These are phyloP conservation scores for Crambe crambe DNA, from an alignment of 37 sponge, comb jelly and placozoan genomes.

Conservation along the genomic window DNA sequence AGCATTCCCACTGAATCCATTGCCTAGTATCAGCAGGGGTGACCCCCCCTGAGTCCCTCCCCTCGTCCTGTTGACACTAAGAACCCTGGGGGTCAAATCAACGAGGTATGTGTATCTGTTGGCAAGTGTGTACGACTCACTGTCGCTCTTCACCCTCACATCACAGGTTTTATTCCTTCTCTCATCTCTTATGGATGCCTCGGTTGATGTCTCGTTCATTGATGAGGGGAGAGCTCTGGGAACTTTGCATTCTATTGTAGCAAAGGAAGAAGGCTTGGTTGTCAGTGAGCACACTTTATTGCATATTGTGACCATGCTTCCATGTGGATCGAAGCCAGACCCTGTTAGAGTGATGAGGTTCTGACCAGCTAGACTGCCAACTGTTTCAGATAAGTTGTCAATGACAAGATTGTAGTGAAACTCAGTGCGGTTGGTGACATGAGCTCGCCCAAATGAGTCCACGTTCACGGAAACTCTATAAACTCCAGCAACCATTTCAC, in stretches of 20 bases:
- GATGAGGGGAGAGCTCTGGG: neutral
- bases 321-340: slow-evolving; percentile 59
- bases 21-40: neutral
- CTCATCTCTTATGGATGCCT: too few relatives aligned
- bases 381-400: slow-evolving; percentile 13
- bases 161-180: slow-evolving; percentile 21
- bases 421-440: neutral
- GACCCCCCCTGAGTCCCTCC: slow-evolving; percentile 97
- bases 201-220: too few relatives aligned
- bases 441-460: slow-evolving; percentile 31
- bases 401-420: slow-evolving; percentile 50
- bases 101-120: slow-evolving; percentile 55
- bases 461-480: slow-evolving; percentile 38
- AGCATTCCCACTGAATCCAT: slow-evolving; percentile 9
- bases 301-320: slow-evolving; percentile 51
- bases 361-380: slow-evolving; percentile 67
- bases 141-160: slow-evolving; percentile 34
- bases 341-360: slow-evolving; percentile 48
- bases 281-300: slow-evolving; percentile 25
- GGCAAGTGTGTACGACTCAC: neutral
- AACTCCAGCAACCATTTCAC: slow-evolving; percentile 49
- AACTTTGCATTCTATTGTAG: neutral
- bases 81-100: slow-evolving; percentile 65
- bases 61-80: slow-evolving; percentile 43
- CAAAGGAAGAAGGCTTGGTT: slow-evolving; percentile 9